Evolutionary conservation across 2,888 invertebrate genomes (phyloP), one percentile per base, ranked within the genome.

Genomic region (Coenonympha arcania): DNA sequence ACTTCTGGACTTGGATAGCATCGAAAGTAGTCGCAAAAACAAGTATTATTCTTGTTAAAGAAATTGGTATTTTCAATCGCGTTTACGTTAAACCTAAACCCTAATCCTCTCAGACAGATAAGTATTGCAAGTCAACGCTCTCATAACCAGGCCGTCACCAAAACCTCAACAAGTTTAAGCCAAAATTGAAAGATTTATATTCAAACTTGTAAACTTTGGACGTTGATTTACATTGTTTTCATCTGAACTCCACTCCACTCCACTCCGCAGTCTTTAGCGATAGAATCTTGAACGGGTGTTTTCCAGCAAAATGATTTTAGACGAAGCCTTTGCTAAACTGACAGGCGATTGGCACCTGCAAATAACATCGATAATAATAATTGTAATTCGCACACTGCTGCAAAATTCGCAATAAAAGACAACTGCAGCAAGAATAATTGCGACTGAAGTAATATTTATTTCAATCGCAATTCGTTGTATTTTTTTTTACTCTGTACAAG

Each of bases 211-310:
- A 31, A 45, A 41, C 36, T 50, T 40, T 33, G 13, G 46, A 57
- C 49, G 31, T 50, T 58, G 50, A 56, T 54, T 56, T 57, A 56
- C 51, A 54, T 46, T 58, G 48, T 54, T 57, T 52, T 52, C 50
- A 36, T 19, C 28, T 45, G 11, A 19, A 24, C 36, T 36, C 36
- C n/a, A 33, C 15, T 40, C 31, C 22, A 24, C 36, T 36, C 36
- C n/a, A 33, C 15, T 40, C 31, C 22, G 9, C 15, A 31, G 15
- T 33, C 31, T 19, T 41, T 19, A 41, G 19, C 31, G 31, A 43
- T 15, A 33, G 22, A 40, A 49, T 37, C 41, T 43, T 43, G 28
- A 40, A 47, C 16, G 26, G 30, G 30, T 42, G 41, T 42, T 30
- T 18, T 19, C 11, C 9, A 39, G 16, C 31, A 30, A 31, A 43